Percentiles rank a stretch among this genome's conserved stretches.
These are phyloP conservation scores for Meriones unguiculatus DNA, from an alignment of 2,113 vertebrate genomes.

Conservation along the genomic window DNA sequence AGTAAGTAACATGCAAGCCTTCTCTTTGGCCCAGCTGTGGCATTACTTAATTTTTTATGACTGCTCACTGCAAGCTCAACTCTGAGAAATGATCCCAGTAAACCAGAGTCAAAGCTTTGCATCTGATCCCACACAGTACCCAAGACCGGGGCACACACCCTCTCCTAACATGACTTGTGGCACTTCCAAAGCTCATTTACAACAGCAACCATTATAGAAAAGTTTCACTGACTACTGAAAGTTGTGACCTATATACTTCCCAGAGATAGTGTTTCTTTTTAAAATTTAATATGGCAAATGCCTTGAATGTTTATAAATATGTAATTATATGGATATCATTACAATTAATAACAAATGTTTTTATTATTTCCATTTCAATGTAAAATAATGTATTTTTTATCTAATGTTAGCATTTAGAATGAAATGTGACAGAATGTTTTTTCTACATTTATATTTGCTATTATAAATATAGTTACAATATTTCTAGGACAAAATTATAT, in stretches of 20 bases:
- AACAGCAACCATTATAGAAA: conserved; percentile 34
- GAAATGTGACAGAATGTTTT: conserved; percentile 42
- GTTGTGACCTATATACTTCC: conserved; percentile 67
- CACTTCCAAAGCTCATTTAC: conserved; percentile 35
- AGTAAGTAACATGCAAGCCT: conserved; percentile 13
- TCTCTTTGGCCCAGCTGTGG: not conserved
- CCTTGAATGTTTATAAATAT: conserved; percentile 73
- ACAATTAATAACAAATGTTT: conserved; percentile 63
- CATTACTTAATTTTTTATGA: not conserved
- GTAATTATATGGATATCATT: conserved; percentile 64
- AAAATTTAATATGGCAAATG: conserved; percentile 66
- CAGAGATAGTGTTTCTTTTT: conserved; percentile 58
- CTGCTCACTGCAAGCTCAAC: not conserved
- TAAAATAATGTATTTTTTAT: conserved; percentile 52
- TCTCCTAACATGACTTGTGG: not conserved
- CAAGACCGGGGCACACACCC: not conserved
- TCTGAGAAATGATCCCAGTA: conserved; percentile 19
- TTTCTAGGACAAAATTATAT: conserved; percentile 40
- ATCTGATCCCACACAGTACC: not conserved
- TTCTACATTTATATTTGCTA: conserved; percentile 52
- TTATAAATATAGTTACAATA: conserved; percentile 36
- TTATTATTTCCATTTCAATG: conserved; percentile 59
- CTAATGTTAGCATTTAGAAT: conserved; percentile 67
- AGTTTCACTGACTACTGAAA: conserved; percentile 52
- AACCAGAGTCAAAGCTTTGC: conserved; percentile 15